Conservation (phyloP, 1,140 invertebrate genomes). For the Trichomalopsis sarcophagae region DNA sequence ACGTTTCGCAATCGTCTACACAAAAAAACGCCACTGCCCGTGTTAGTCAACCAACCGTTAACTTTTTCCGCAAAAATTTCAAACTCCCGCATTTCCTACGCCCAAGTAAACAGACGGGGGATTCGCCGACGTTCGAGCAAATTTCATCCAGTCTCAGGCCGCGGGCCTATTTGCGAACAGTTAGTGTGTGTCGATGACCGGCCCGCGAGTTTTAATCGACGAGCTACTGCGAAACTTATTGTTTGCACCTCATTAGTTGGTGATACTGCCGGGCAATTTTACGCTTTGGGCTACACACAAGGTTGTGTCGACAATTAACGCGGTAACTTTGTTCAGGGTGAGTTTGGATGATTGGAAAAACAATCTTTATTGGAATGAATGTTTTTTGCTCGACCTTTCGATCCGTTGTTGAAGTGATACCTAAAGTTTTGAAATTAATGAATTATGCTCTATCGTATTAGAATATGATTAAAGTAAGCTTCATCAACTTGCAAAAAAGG, state of each 20-base stretch:
- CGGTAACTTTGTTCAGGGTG: background rate
- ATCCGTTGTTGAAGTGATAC: too few species aligned
- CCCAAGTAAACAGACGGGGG: background rate
- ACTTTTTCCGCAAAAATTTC: background rate
- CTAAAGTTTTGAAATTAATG: too few species aligned
- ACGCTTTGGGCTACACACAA: background rate
- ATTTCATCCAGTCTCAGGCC: background rate
- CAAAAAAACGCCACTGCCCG: too few species aligned
- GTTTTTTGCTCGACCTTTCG: too few species aligned
- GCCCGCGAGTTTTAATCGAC: background rate
- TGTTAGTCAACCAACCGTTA: too few species aligned
- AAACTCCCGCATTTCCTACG: background rate
- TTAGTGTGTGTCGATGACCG: background rate
- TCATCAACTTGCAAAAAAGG: background rate
- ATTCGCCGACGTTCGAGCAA: background rate
- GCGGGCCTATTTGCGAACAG: background rate
- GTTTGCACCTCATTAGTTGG: constrained; percentile 27
- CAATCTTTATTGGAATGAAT: too few species aligned
- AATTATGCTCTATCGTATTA: too few species aligned
- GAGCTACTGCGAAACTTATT: constrained; percentile 13
- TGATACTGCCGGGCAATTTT: background rate
- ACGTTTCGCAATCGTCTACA: too few species aligned
- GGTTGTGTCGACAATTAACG: background rate
- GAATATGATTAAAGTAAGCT: too few species aligned
- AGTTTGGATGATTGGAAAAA: background rate